These are phyloP conservation scores for Tachyglossus aculeatus DNA, from an alignment of 2,797 vertebrate species.

Conservation along the genomic window DNA sequence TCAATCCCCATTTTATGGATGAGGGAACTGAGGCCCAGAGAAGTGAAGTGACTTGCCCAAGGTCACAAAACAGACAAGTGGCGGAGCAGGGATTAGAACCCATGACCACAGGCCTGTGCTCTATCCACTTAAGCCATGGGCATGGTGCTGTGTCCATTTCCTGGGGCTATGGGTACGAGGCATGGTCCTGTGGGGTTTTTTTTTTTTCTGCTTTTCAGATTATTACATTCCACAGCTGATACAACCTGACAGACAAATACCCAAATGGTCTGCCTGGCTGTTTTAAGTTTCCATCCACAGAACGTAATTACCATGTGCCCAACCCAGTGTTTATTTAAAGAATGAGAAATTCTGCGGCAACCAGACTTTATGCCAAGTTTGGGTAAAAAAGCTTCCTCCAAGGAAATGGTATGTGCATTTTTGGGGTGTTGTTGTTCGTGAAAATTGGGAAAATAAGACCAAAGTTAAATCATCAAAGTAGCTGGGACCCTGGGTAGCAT, in stretches of 20 bases:
- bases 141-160: too few species aligned
- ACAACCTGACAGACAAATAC: background rate
- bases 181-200: too few species aligned
- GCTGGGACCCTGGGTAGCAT: background rate
- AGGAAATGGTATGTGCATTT: rapidly evolving
- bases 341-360: background rate
- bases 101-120: too few species aligned
- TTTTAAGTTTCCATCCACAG: background rate
- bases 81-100: too few species aligned
- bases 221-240: rapidly evolving
- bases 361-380: conserved; percentile 3
- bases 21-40: too few species aligned
- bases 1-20: too few species aligned
- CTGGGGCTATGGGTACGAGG: too few species aligned
- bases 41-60: too few species aligned
- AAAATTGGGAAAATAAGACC: background rate
- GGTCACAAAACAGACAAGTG: too few species aligned
- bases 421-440: background rate
- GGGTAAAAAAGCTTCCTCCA: background rate
- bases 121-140: too few species aligned
- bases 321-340: conserved; percentile 12
- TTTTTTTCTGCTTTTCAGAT: rapidly evolving
- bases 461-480: rapidly evolving
- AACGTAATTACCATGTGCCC: rapidly evolving
- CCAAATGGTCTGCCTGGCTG: rapidly evolving